Percentiles rank a stretch among this genome's conserved stretches.
Conservation (phyloP, 2,888 invertebrate species). For the Cosmorhoe ocellata region DNA sequence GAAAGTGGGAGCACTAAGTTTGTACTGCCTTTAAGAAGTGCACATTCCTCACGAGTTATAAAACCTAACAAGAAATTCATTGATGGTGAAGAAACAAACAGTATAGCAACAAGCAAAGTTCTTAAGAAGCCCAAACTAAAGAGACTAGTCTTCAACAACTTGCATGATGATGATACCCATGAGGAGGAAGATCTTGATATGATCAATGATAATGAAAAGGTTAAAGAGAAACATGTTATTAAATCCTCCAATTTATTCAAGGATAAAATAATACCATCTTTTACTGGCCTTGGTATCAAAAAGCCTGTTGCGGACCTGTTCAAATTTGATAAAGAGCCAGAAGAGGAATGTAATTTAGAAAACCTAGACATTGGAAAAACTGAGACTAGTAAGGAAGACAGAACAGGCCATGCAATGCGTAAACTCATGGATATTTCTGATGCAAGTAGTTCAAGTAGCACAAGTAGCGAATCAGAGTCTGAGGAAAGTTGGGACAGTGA, state of each 20-base stretch:
- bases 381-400: constrained; percentile 66
- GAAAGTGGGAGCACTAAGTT: constrained; percentile 81
- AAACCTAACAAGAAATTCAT: constrained; percentile 94
- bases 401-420: constrained; percentile 73
- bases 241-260: constrained; percentile 69
- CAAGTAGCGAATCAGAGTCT: constrained; percentile 72
- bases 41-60: constrained; percentile 92
- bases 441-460: constrained; percentile 73
- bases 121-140: constrained; percentile 78
- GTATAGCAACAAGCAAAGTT: constrained; percentile 64
- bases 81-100: constrained; percentile 83
- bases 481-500: constrained; percentile 76
- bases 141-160: constrained; percentile 71
- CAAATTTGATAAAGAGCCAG: constrained; percentile 69
- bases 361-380: constrained; percentile 58
- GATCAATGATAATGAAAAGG: constrained; percentile 57
- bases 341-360: constrained; percentile 72
- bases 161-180: constrained; percentile 58
- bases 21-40: constrained; percentile 90
- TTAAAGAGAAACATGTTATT: constrained; percentile 55
- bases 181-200: constrained; percentile 61
- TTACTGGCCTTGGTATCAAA: constrained; percentile 60
- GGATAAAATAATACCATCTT: constrained; percentile 71
- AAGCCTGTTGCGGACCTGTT: constrained; percentile 66
- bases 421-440: constrained; percentile 78